A percentile compares a stretch with the other conserved stretches of the same genome.
Conservation (phyloP, 1,140 invertebrate species). For the Nasonia longicornis region DNA sequence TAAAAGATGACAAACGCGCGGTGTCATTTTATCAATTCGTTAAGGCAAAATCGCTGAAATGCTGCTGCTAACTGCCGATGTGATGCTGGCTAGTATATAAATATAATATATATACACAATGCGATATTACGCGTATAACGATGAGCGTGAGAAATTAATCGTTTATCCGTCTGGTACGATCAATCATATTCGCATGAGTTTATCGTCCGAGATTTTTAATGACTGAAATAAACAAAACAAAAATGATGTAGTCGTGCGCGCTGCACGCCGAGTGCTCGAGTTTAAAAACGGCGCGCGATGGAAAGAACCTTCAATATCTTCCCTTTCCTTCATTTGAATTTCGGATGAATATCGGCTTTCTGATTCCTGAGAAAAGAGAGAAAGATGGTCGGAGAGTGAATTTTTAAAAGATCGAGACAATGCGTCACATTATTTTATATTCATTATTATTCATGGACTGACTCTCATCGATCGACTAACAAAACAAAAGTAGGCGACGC, state of each 20-base stretch:
- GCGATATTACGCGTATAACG: constrained; percentile 17
- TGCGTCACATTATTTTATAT: constrained; percentile 5
- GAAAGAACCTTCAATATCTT: background rate
- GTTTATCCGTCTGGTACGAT: constrained; percentile 39
- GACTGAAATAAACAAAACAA: constrained; percentile 30
- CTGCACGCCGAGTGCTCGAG: constrained; percentile 21
- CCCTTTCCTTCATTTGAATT: background rate
- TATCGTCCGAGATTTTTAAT: constrained; percentile 28
- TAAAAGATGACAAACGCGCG: background rate
- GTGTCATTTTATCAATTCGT: constrained; percentile 16
- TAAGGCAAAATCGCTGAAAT: constrained; percentile 1
- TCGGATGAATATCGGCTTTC: background rate
- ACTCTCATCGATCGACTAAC: constrained; percentile 25
- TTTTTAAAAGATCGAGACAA: background rate
- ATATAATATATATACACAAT: background rate
- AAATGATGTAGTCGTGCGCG: background rate
- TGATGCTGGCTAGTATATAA: constrained; percentile 13
- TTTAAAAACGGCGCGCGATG: constrained; percentile 13
- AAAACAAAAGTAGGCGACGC: background rate
- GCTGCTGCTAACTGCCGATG: constrained; percentile 42
- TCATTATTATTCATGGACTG: constrained; percentile 35
- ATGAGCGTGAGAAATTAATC: background rate
- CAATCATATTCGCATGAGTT: constrained; percentile 14
- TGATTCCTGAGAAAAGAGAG: background rate
- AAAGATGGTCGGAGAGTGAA: background rate